Base-by-base conservation (phyloP, 2,113 vertebrate species). In the Todiramphus chloris region DNA sequence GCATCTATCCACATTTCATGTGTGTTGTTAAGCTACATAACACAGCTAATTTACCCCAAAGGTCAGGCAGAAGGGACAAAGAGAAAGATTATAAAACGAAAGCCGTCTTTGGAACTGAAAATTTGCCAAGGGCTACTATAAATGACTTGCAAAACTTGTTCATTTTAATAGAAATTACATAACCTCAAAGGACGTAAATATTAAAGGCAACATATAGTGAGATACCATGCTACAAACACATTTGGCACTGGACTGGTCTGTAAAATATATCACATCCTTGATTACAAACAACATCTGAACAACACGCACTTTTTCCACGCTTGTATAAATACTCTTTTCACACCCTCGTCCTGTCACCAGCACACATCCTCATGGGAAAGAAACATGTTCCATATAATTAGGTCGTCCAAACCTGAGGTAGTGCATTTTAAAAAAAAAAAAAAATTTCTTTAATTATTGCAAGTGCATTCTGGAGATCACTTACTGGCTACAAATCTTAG, bases 151-250 rank as follows among this genome's bases (percentile, higher is more conserved):
- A 84, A 91, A 95, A 91, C 80, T 94, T 83, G 85, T 28, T 84
- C 31, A 31, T 78, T 95, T 91, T 69, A 79, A 62, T 30, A 92
- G 74, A 83, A 90, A 95, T 94, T 83, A 95, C 60, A 64, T 67
- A 96, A 96, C 64, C 75, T 74, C 79, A n/a, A 51, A 96, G 50
- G 53, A 78, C 43, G 37, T 41, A 48, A 83, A 72, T 3, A 68
- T 31, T 74, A 56, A 64, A 66, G 11, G 25, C 53, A 76, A 35
- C 41, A 74, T 25, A 25, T 7, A 83, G 75, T 4, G 11, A 96
- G 44, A n/a, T 63, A 41, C 63, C 21, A 20, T 0, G 8, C 56
- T 30, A 31, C 43, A 56, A 86, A 73, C 33, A 10, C 28, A 63
- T 16, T 24, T 93, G 83, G 89, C 74, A 60, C 62, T 3, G 72